phyloP scores from a whole-genome alignment of 2,797 vertebrate genomes.

The Poeciliopsis presidionis region DNA sequence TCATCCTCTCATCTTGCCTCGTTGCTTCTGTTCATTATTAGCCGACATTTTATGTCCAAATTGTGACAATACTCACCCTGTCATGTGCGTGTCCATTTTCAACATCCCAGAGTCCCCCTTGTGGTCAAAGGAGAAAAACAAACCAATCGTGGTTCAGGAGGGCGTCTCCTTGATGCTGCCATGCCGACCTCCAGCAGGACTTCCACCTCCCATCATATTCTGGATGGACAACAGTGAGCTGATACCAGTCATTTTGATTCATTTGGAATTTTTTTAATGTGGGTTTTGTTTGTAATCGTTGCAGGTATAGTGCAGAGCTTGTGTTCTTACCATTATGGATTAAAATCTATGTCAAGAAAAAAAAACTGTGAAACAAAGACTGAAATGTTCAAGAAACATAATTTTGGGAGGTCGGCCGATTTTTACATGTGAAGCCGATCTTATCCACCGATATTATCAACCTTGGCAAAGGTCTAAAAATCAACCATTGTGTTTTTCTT shows the following conservation, averaged over 20 bases:
- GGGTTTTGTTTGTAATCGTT: conserved; percentile 1
- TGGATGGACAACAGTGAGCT: conserved; percentile 99
- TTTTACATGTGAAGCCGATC: too few relatives aligned
- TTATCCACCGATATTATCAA: too few relatives aligned
- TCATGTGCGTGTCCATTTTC: conserved; percentile 26
- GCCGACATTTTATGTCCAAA: conserved; percentile 26
- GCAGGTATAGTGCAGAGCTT: background rate
- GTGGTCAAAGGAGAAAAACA: conserved; percentile 96
- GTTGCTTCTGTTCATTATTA: conserved; percentile 39
- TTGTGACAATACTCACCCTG: conserved; percentile 3
- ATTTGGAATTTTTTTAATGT: conserved; percentile 1
- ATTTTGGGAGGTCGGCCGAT: too few relatives aligned
- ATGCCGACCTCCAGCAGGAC: conserved; percentile 91
- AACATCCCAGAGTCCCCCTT: conserved; percentile 88
- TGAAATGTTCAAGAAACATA: background rate
- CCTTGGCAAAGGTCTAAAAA: too few relatives aligned
- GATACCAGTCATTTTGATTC: background rate
- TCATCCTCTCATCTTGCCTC: conserved; percentile 38
- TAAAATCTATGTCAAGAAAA: background rate
- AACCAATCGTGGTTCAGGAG: conserved; percentile 85
- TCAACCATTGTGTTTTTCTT: too few relatives aligned
- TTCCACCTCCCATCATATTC: conserved; percentile 95
- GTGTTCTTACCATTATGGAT: background rate
- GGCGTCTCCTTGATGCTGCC: conserved; percentile 88
- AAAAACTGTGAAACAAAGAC: background rate